Evolutionary conservation across 2,113 vertebrate genomes (phyloP), one percentile per base, ranked within the genome.

Genomic region (Salminus brasiliensis): DNA sequence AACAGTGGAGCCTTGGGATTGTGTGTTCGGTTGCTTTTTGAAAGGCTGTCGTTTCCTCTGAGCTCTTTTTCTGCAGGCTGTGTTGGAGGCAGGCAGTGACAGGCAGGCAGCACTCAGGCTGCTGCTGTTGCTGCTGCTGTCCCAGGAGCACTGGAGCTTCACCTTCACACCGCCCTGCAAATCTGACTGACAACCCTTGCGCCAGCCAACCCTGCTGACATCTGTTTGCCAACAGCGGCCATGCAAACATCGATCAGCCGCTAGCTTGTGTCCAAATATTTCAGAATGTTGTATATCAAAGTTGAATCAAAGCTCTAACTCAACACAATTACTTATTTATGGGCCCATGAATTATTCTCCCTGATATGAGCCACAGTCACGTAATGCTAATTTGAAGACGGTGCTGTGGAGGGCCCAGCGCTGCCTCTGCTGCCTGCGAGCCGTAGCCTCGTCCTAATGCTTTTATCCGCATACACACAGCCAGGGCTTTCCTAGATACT

Each of bases 341-440:
- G 80, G 39, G 36, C 49, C 87, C 87, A 91, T 93, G 86, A 94
- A 93, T 93, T 90, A 92, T 93, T 92, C 91, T 92, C 85, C 83
- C 88, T 89, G 85, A 93, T 92, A 93, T 94, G 88, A 93, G 91
- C 88, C 86, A 77, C 88, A 91, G 93, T 93, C 92, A 93, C 90
- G 90, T 93, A 94, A 93, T 85, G 90, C 88, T 83, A 91, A 87
- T 84, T 83, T 81, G 69, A 84, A 89, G 85, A 89, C 74, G 7
- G 79, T 77, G 77, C 73, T 60, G 77, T 52, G 23, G 36, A 67
- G 9, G 27, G 67, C 47, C 41, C 59, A 18, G 41, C n/a, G 36
- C 36, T 70, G 3, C 57, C 57, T 43, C 41, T n/a, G 25, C 60
- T 68, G 66, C 52, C 63, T 32, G 32, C 32, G 45, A 39, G 59